These are phyloP conservation scores for Tipula confusa DNA, from an alignment of 2,888 invertebrate genomes.

Conservation along the genomic window DNA sequence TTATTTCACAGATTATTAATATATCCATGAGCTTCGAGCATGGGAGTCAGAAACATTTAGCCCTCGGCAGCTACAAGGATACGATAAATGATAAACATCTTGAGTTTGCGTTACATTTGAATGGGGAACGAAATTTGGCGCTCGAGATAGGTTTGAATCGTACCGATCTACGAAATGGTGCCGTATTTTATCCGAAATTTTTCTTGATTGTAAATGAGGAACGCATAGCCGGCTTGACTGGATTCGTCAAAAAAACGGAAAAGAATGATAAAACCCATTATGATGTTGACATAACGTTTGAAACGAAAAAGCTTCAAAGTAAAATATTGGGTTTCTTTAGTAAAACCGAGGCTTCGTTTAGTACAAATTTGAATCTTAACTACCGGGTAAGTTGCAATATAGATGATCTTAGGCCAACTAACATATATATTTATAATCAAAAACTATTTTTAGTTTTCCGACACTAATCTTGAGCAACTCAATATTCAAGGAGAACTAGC, in stretches of 20 bases:
- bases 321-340: conserved; percentile 69
- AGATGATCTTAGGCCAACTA: conserved; percentile 37
- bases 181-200: conserved; percentile 64
- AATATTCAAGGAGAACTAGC: conserved; percentile 51
- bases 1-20: conserved; percentile 46
- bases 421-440: neutral
- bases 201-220: conserved; percentile 70
- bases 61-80: conserved; percentile 68
- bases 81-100: conserved; percentile 63
- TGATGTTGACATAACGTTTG: conserved; percentile 69
- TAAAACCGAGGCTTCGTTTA: conserved; percentile 44
- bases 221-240: conserved; percentile 62
- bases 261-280: conserved; percentile 71
- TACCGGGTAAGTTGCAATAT: conserved; percentile 57
- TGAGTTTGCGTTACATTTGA: conserved; percentile 66
- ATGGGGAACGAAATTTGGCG: conserved; percentile 53
- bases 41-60: conserved; percentile 53
- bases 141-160: conserved; percentile 48
- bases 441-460: conserved; percentile 43
- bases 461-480: conserved; percentile 47
- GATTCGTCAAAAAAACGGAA: conserved; percentile 56
- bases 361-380: conserved; percentile 46
- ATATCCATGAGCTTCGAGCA: conserved; percentile 64
- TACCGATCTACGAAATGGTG: conserved; percentile 55
- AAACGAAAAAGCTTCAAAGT: conserved; percentile 71